These are phyloP conservation scores for Geothlypis trichas DNA, from an alignment of 2,113 vertebrate species.

Conservation along the genomic window DNA sequence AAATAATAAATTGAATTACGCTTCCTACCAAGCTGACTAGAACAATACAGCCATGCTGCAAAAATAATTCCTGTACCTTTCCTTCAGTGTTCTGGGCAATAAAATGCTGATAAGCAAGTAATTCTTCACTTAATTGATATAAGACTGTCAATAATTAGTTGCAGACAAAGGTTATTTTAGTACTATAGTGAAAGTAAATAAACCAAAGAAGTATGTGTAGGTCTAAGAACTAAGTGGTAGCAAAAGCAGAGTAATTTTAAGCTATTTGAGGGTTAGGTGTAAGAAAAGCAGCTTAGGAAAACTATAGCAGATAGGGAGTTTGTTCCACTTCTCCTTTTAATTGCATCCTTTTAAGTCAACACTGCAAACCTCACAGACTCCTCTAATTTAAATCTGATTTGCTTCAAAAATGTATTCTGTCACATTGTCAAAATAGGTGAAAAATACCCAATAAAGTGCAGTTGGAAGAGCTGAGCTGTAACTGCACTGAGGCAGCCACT, in stretches of 20 bases:
- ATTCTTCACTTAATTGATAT: not conserved
- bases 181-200: not conserved
- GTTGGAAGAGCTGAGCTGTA: not conserved
- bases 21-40: not conserved
- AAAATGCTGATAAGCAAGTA: not conserved
- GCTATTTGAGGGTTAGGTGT: fast-evolving
- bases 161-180: not conserved
- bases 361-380: not conserved
- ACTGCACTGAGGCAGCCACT: not conserved
- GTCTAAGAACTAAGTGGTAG: not conserved
- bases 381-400: not conserved
- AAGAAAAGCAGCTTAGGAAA: not conserved
- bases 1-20: fast-evolving
- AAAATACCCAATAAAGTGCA: fast-evolving
- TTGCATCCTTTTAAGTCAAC: not conserved
- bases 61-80: not conserved
- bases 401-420: not conserved
- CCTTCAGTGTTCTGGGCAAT: not conserved
- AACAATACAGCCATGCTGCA: not conserved
- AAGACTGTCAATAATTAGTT: too few relatives aligned
- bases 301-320: not conserved
- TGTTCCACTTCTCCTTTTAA: not conserved
- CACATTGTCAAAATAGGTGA: not conserved
- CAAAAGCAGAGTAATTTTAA: not conserved
- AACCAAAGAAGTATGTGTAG: not conserved